A percentile compares a stretch with the other conserved stretches of the same genome.
These are phyloP conservation scores for Papilio elwesi DNA, from an alignment of 2,888 invertebrate species.

Conservation along the genomic window DNA sequence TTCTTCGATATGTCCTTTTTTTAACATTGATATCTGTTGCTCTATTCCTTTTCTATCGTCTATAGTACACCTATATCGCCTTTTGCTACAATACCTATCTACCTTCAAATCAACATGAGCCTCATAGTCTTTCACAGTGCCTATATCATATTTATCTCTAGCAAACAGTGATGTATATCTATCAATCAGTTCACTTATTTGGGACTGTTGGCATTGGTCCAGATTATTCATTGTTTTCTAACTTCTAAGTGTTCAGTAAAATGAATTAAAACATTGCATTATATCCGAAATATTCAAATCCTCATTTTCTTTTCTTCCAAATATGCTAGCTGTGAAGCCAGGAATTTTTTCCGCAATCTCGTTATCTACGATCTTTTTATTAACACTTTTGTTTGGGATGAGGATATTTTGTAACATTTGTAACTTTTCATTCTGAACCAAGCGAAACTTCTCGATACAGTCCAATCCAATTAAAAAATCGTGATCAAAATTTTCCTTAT, in stretches of 20 bases:
- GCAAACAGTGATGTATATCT: constrained; percentile 35
- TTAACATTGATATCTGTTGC: constrained; percentile 35
- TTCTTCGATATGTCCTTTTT: constrained; percentile 38
- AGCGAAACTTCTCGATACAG: constrained; percentile 42
- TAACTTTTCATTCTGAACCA: constrained; percentile 28
- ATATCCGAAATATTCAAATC: constrained; percentile 42
- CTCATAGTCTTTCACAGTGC: constrained; percentile 40
- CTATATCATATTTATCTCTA: constrained; percentile 42
- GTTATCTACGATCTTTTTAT: too few relatives aligned
- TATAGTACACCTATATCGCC: constrained; percentile 34
- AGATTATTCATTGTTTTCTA: constrained; percentile 1
- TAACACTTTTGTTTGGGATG: too few relatives aligned
- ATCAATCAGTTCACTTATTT: constrained; percentile 31
- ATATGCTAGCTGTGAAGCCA: too few relatives aligned
- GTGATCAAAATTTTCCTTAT: constrained; percentile 45
- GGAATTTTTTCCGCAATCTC: too few relatives aligned
- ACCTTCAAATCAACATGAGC: constrained; percentile 41
- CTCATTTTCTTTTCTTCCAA: constrained; percentile 24
- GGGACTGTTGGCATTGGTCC: neutral
- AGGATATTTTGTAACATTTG: too few relatives aligned
- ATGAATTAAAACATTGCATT: too few relatives aligned
- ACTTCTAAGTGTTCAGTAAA: constrained; percentile 36
- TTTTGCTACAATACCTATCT: constrained; percentile 49
- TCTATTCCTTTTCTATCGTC: constrained; percentile 30
- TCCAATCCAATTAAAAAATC: constrained; percentile 46